Conservation (phyloP, 2,888 invertebrate species). For the Clunio marinus region DNA sequence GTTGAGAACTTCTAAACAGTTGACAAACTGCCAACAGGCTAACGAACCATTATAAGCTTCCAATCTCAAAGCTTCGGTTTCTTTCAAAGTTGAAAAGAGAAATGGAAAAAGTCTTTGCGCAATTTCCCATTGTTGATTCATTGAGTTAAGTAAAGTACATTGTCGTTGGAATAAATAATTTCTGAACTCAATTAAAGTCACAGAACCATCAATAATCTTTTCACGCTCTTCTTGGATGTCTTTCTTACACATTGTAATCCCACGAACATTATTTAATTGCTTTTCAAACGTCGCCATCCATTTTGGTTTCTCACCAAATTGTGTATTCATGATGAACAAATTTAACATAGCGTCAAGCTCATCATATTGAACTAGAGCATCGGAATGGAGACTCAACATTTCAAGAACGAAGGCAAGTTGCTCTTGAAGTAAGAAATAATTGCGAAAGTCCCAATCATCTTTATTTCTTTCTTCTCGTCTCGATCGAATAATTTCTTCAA, state of each 20-base stretch:
- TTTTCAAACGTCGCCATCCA: constrained; percentile 81
- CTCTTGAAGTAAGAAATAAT: constrained; percentile 91
- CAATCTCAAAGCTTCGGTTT: constrained; percentile 76
- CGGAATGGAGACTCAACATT: constrained; percentile 88
- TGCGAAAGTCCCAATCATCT: constrained; percentile 88
- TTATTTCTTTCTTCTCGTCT: constrained; percentile 88
- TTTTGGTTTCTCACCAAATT: constrained; percentile 76
- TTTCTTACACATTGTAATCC: constrained; percentile 62
- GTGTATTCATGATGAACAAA: constrained; percentile 92
- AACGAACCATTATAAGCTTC: constrained; percentile 75
- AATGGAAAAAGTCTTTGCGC: constrained; percentile 85
- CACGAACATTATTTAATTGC: constrained; percentile 78
- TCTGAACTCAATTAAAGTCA: constrained; percentile 81
- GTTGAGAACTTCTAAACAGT: constrained; percentile 81
- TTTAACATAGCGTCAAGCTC: constrained; percentile 95
- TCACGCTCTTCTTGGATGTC: constrained; percentile 45
- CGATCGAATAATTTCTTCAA: constrained; percentile 85
- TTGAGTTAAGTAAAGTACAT: constrained; percentile 74
- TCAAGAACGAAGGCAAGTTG: constrained; percentile 92
- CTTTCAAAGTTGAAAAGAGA: constrained; percentile 83
- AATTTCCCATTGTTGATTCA: constrained; percentile 77
- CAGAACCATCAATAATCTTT: constrained; percentile 48
- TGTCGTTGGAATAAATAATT: constrained; percentile 92
- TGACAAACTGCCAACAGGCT: constrained; percentile 89
- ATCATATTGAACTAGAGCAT: constrained; percentile 94